A percentile compares a stretch with the other conserved stretches of the same genome.
phyloP scores from a whole-genome alignment of 2,797 vertebrate genomes.

The Poecilia wingei region DNA sequence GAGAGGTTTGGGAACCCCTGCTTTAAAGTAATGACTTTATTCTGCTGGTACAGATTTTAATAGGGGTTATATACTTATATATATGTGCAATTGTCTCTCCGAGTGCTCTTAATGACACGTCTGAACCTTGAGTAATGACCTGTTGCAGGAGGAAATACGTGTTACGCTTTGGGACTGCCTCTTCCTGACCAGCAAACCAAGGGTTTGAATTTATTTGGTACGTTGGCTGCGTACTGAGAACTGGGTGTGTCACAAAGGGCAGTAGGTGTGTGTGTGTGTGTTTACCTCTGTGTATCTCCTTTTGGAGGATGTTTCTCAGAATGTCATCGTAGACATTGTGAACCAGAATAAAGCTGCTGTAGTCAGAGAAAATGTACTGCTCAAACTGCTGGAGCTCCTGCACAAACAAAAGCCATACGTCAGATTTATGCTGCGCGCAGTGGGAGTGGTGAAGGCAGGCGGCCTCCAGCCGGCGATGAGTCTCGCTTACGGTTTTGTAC shows the following conservation, averaged over 20 bases:
- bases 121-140: not conserved
- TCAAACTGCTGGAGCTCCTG: slow-evolving; percentile 91
- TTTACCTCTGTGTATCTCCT: slow-evolving; percentile 88
- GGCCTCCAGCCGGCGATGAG: not conserved
- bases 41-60: not conserved
- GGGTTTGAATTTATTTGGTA: not conserved
- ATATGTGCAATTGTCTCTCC: not conserved
- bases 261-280: not conserved
- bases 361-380: slow-evolving; percentile 91
- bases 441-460: not conserved
- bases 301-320: slow-evolving; percentile 81
- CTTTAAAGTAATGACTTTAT: too few relatives aligned
- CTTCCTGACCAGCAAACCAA: not conserved
- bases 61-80: not conserved
- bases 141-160: not conserved
- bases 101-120: not conserved
- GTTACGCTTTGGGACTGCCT: not conserved
- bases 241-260: not conserved
- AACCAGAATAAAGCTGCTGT: slow-evolving; percentile 88
- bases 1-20: too few relatives aligned
- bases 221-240: not conserved
- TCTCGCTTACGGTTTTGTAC: slow-evolving; percentile 84
- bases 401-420: slow-evolving; percentile 9
- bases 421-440: not conserved
- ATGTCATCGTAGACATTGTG: slow-evolving; percentile 90